A percentile compares a stretch with the other conserved stretches of the same genome.
phyloP scores from a whole-genome alignment of 23 tunicate genomes.

The Styela clava region DNA sequence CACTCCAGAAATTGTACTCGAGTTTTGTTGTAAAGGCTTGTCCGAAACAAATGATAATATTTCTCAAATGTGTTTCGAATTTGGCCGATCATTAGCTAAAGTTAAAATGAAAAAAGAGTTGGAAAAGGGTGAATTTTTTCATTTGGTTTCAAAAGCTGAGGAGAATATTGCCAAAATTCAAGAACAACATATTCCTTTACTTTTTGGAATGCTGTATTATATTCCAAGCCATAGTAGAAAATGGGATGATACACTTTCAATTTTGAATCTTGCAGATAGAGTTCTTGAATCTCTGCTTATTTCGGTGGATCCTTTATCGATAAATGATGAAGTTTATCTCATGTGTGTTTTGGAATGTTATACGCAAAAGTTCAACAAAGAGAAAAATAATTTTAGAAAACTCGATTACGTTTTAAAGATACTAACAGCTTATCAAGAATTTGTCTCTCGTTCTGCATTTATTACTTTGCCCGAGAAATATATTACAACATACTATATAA shows the following conservation, averaged over 20 bases:
- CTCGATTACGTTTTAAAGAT: neutral
- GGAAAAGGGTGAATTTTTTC: neutral
- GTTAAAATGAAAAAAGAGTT: neutral
- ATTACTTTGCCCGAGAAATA: neutral
- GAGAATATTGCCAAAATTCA: neutral
- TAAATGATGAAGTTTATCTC: neutral
- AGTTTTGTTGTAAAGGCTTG: neutral
- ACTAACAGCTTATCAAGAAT: neutral
- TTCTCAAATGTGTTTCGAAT: neutral
- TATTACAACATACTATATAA: neutral
- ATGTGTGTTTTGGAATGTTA: neutral
- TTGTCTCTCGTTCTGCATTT: neutral
- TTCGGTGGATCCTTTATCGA: neutral
- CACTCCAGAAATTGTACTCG: neutral
- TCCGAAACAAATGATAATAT: neutral
- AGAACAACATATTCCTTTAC: neutral
- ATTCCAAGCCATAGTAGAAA: neutral
- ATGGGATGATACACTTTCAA: neutral
- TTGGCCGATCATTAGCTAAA: neutral
- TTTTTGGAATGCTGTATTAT: neutral
- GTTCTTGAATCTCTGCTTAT: neutral
- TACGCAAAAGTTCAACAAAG: neutral
- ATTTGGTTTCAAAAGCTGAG: neutral
- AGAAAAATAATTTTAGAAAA: neutral
- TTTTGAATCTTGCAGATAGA: neutral